Base-by-base conservation (phyloP, 2,797 vertebrate genomes). In the Onychomys leucogaster region DNA sequence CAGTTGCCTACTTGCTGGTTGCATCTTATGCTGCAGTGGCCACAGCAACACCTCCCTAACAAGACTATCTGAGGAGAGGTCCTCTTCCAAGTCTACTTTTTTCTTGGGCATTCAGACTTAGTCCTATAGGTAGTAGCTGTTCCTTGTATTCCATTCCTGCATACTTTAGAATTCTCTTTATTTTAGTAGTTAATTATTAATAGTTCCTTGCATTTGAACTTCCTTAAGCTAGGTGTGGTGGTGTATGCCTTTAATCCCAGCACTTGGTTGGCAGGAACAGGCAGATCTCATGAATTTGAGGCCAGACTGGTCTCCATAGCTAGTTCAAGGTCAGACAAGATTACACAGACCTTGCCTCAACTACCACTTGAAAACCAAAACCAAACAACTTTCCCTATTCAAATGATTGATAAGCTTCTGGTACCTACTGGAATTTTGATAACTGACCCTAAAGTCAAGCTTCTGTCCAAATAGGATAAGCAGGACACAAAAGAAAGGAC, bases 111-210 rank as follows among this genome's bases (percentile, higher is more conserved):
- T 29, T 78, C 43, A 82, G 34, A 34, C 23, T 89, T 65, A 95
- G 21, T 19, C 34, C 43, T 76, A 65, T 34, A 94, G 27, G 25
- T 71, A 65, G 49, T 32, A 93, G 49, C 6, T 65, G 8, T 29
- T 75, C 19, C 61, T n/a, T 84, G 41, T 71, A 69, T 85, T 73
- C 32, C n/a, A 88, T 71, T 86, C 52, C 25, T 71, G 7, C 41
- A 84, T 82, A 84, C 32, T 76, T 82, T 55, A 82, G 67, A 92
- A 71, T 82, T 85, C 52, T 77, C 41, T 89, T 69, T 76, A 90
- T 34, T 75, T 92, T 94, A 71, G 63, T 49, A 87, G 57, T 91
- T 86, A 89, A 97, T 89, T 41, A 29, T 96, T 91, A 95, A 59
- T 78, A 89, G 89, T 55, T 91, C 49, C 41, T 84, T 92, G 52